Percentiles rank a stretch among this genome's conserved stretches.
Evolutionary conservation across 1,140 invertebrate genomes (phyloP).

Genomic region (Myzus persicae): DNA sequence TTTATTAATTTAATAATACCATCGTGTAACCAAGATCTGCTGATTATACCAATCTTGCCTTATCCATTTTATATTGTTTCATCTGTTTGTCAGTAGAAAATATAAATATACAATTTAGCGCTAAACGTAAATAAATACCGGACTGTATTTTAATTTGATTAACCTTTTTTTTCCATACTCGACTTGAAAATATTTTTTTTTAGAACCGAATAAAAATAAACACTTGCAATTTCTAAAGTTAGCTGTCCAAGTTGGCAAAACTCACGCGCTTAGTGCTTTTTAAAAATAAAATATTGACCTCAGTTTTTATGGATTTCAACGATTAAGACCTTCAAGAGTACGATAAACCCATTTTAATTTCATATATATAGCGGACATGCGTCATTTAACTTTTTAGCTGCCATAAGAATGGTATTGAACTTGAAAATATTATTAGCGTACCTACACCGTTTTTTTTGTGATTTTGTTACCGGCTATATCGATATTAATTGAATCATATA

Average conservation of each 20-base stretch:
- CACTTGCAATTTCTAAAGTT: neutral
- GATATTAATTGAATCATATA: neutral
- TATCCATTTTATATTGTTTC: neutral
- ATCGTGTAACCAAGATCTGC: too few species aligned
- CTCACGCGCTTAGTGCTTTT: neutral
- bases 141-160: neutral
- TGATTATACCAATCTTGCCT: neutral
- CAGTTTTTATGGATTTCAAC: neutral
- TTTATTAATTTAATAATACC: too few species aligned
- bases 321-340: constrained; percentile 41
- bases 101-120: too few species aligned
- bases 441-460: neutral
- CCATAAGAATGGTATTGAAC: neutral
- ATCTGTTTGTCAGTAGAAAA: neutral
- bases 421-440: constrained; percentile 5
- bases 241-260: constrained; percentile 41
- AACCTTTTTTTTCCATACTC: neutral
- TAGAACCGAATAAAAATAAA: neutral
- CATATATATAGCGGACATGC: neutral
- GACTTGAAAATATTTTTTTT: constrained; percentile 13
- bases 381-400: constrained; percentile 13
- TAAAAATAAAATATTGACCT: constrained; percentile 47
- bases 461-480: neutral
- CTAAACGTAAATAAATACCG: neutral
- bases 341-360: constrained; percentile 42